Base-by-base conservation (phyloP, 2,113 vertebrate species). In the Nesoenas mayeri region DNA sequence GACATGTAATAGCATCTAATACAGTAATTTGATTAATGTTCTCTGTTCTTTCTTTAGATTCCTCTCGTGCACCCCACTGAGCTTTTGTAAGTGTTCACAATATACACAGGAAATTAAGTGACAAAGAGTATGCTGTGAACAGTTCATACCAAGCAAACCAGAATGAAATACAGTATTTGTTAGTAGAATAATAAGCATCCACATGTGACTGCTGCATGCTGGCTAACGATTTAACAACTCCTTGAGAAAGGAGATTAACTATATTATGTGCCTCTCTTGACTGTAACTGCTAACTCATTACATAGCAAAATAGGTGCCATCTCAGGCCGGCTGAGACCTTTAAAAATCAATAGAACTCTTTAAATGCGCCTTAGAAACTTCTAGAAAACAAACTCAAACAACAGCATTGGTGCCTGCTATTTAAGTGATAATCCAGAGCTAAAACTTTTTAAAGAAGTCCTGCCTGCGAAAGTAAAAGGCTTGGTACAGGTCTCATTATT, bases 81-180 rank as follows among this genome's bases (percentile, higher is more conserved):
- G 79, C 64, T 71, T 91, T 88, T 15, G 0, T 47, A 91, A 80
- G 72, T 9, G n/a, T 36, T 93, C 65, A 79, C 82, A 91, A 85
- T 84, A 71, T 74, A 95, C 75, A 84, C 81, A 94, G 90, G 92
- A 88, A 96, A 94, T 96, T 60, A 90, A 90, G 50, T 74, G 75
- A 86, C 75, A 92, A 86, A 90, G 92, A 74, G 34, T 95, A 72
- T 61, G 56, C 83, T 92, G 77, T 71, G 83, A 96, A 88, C 56
- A 94, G 79, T 48, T 91, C 85, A 66, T 85, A 70, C 34, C 66
- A 64, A 67, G 56, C 51, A 88, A 93, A 92, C 64, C 24, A 67
- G 85, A 93, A 79, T 61, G 77, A 94, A 95, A 79, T 91, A 69
- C 47, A 47, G 58, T 77, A 32, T 88, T 94, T 96, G 34, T 60